Evolutionary conservation across 2,888 invertebrate genomes (phyloP), one percentile per base, ranked within the genome.

Genomic region (Blera fallax): DNA sequence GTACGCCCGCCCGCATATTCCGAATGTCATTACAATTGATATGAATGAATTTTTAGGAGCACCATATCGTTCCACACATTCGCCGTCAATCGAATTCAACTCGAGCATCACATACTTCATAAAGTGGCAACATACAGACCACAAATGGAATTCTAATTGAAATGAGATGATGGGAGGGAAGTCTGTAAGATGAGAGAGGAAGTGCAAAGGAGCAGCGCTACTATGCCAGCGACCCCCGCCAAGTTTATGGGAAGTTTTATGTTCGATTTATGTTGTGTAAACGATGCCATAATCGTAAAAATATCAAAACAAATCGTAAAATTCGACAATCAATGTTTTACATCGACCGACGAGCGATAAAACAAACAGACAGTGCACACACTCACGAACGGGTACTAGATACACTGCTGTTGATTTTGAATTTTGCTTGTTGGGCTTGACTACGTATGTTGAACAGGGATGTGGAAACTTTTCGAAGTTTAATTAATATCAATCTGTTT

Each of bases 221-320:
- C 18, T 54, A 29, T 27, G 65, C 65, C 45, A 11, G 58, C 78
- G 74, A 87, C 78, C 82, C 89, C 88, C 88, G 88, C 87, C 88
- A 89, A 88, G 88, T 89, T 85, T 90, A 89, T 90, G 89, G 88
- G 88, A 82, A 89, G 89, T 91, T 91, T 91, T 91, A 92, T 92
- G 91, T 91, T 90, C 90, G 89, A 91, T 92, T 92, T 91, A 92
- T 92, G 91, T 91, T 90, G 91, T 92, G 92, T 90, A 91, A 92
- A 92, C 91, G 91, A 91, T 88, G 90, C 91, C 90, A 91, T 92
- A 92, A 92, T 91, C 92, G 90, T 92, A 92, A 92, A 92, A 91
- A 91, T 91, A 92, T 92, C 92, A 92, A 90, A 92, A 92, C 92
- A 92, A 92, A 92, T 92, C 92, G 92, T 92, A 90, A 91, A 92